Conservation (phyloP, 2,888 invertebrate species). For the Ephialtes manifestator region DNA sequence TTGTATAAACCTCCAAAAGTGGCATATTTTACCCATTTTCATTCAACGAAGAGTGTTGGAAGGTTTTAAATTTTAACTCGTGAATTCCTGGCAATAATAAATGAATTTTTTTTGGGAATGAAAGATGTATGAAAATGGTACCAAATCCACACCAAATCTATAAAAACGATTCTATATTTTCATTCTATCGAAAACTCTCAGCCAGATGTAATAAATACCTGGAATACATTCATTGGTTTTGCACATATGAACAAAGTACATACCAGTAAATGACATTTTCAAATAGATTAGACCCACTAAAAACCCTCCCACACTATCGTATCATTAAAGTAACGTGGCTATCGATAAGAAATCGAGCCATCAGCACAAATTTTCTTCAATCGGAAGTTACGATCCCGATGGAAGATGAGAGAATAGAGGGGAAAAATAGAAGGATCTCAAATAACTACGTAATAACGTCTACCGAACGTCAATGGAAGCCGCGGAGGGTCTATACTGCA, state of each 20-base stretch:
- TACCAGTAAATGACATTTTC: not conserved
- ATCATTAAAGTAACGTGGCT: not conserved
- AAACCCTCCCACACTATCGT: not conserved
- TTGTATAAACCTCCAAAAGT: no score
- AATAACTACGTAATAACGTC: conserved; percentile 68
- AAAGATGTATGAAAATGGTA: no score
- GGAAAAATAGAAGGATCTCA: conserved; percentile 43
- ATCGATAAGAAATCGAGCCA: conserved; percentile 1
- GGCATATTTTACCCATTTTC: no score
- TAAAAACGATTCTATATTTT: no score
- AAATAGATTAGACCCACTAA: not conserved
- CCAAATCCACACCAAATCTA: no score
- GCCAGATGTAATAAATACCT: no score
- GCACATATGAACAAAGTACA: not conserved
- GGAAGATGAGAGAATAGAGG: conserved; percentile 40
- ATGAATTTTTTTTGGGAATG: no score
- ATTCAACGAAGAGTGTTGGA: no score
- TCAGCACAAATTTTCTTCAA: conserved; percentile 29
- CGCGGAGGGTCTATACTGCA: conserved; percentile 29
- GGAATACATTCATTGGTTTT: no score
- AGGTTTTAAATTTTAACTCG: no score
- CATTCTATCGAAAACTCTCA: no score
- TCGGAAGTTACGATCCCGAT: conserved; percentile 41
- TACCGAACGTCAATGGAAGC: conserved; percentile 59
- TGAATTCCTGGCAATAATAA: no score